phyloP scores from a whole-genome alignment of 2,888 invertebrate genomes.

The Nomada hirtipes region DNA sequence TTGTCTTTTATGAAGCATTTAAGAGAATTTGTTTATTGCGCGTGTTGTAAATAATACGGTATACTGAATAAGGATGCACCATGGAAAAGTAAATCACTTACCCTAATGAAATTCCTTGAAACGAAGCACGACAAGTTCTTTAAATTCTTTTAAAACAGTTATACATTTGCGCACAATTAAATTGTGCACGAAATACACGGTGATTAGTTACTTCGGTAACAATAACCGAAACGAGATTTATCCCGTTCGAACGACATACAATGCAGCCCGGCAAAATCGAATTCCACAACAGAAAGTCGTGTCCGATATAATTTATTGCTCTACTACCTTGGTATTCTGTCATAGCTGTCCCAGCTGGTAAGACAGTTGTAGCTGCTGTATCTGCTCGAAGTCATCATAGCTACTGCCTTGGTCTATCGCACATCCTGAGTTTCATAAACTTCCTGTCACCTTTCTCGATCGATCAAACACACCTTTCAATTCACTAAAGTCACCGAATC shows the following conservation, averaged over 20 bases:
- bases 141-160: too few relatives aligned
- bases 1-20: too few relatives aligned
- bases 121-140: too few relatives aligned
- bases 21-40: too few relatives aligned
- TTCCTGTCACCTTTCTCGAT: neutral
- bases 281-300: too few relatives aligned
- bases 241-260: neutral
- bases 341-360: constrained; percentile 96
- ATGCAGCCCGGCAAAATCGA: too few relatives aligned
- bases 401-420: constrained; percentile 69
- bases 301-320: constrained; percentile 20
- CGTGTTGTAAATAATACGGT: too few relatives aligned
- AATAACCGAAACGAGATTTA: neutral
- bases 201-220: neutral
- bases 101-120: too few relatives aligned
- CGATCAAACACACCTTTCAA: constrained; percentile 4
- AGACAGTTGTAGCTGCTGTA: constrained; percentile 96
- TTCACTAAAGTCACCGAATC: neutral
- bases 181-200: neutral
- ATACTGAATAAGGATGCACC: too few relatives aligned
- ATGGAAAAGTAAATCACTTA: too few relatives aligned
- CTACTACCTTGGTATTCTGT: constrained; percentile 93
- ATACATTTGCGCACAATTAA: too few relatives aligned
- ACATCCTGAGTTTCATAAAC: constrained; percentile 48
- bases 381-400: constrained; percentile 90